Percentiles rank a stretch among this genome's conserved stretches.
Conservation (phyloP, 2,797 vertebrate species). For the Chelmon rostratus region DNA sequence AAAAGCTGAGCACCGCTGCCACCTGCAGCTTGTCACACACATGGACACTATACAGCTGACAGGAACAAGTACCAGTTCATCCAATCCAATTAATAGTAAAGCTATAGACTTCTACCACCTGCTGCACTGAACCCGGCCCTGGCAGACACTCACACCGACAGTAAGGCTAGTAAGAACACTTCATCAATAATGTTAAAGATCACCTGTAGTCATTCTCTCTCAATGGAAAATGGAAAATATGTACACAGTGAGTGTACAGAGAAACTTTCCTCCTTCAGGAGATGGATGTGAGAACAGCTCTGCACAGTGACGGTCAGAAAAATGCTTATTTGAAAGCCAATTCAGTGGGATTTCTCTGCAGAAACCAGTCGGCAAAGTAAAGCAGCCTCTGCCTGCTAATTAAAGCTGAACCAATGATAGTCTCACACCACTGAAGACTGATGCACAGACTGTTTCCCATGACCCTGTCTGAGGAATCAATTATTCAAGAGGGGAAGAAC, state of each 20-base stretch:
- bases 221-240: too few species aligned
- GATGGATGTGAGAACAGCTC: not conserved
- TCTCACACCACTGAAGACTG: not conserved
- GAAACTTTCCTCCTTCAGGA: not conserved
- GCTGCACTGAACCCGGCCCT: constrained; percentile 17
- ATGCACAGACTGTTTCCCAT: constrained; percentile 3
- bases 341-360: not conserved
- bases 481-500: constrained; percentile 49
- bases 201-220: too few species aligned
- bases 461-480: constrained; percentile 6
- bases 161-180: not conserved
- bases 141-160: not conserved
- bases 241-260: not conserved
- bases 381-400: constrained; percentile 1
- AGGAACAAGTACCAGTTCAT: constrained; percentile 29
- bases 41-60: constrained; percentile 12
- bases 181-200: too few species aligned
- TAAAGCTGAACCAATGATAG: not conserved
- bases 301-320: too few species aligned
- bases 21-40: constrained; percentile 24
- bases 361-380: not conserved
- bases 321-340: not conserved
- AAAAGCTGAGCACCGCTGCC: constrained; percentile 18
- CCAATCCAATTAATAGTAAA: constrained; percentile 45
- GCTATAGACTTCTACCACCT: constrained; percentile 34